These are phyloP conservation scores for Hemicordylus capensis DNA, from an alignment of 2,113 vertebrate genomes.

Conservation along the genomic window DNA sequence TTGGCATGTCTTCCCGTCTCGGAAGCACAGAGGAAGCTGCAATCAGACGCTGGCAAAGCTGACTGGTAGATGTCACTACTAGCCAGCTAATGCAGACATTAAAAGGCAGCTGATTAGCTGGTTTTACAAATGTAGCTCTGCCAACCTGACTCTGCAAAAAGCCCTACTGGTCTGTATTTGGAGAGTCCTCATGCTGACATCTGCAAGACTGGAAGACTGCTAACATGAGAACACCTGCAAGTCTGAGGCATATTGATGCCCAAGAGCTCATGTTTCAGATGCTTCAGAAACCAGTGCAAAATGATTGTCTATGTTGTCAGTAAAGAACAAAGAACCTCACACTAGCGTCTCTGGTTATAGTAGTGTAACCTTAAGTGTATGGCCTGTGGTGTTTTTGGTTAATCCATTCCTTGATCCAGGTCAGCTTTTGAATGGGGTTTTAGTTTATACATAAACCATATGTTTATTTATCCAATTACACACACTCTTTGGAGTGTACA, in stretches of 20 bases:
- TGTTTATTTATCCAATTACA: no score
- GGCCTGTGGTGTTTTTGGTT: no score
- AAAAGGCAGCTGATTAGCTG: constrained; percentile 40
- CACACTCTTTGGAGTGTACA: no score
- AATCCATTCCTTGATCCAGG: no score
- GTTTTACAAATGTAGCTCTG: neutral
- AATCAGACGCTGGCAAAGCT: constrained; percentile 9
- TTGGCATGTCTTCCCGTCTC: constrained; percentile 11
- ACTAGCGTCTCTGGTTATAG: neutral
- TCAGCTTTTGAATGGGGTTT: no score
- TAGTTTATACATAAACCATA: no score
- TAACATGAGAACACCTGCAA: no score
- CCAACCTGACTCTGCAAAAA: constrained; percentile 1
- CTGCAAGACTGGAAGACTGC: neutral
- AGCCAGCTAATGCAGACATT: constrained; percentile 5
- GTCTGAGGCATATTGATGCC: neutral
- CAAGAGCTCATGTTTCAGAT: neutral
- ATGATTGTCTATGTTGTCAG: no score
- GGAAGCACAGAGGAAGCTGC: constrained; percentile 9
- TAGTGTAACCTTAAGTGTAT: no score
- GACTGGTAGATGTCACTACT: neutral
- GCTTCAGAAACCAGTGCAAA: neutral
- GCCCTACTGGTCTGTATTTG: neutral
- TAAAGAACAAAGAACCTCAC: neutral
- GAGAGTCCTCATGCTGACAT: neutral